Percentiles rank a stretch among this genome's conserved stretches.
Conservation (phyloP, 2,113 vertebrate genomes). For the Sterrhoptilus dennistouni region DNA sequence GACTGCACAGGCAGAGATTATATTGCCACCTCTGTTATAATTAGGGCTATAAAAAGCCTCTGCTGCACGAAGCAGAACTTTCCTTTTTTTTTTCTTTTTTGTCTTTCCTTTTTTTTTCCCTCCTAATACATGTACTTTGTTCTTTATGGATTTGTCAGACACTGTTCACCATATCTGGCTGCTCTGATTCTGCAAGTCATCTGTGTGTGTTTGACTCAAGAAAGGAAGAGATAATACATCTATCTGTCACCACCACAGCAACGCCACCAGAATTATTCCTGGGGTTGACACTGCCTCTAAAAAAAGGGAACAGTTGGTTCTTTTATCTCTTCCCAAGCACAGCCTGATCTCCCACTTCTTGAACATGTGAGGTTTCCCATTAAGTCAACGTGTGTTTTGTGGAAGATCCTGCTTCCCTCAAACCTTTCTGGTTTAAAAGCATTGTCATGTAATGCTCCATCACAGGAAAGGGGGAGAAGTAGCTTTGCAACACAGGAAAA, state of each 20-base stretch:
- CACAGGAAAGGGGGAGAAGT: background rate
- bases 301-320: background rate
- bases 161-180: background rate
- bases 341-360: background rate
- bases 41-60: conserved; percentile 10
- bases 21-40: background rate
- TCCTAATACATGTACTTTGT: background rate
- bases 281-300: background rate
- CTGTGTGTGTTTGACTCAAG: background rate
- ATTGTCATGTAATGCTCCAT: background rate
- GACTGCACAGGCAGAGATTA: background rate
- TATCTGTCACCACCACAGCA: background rate
- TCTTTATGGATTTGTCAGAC: background rate
- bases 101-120: background rate
- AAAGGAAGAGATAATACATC: background rate
- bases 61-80: background rate
- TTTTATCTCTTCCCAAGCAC: background rate
- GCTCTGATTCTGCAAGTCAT: conserved; percentile 16
- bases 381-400: background rate
- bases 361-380: background rate
- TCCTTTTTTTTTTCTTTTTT: background rate
- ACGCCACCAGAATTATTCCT: background rate
- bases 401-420: background rate
- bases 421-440: background rate
- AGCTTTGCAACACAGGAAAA: background rate